Base-by-base conservation (phyloP, 1,140 invertebrate species). In the Cotesia typhae region DNA sequence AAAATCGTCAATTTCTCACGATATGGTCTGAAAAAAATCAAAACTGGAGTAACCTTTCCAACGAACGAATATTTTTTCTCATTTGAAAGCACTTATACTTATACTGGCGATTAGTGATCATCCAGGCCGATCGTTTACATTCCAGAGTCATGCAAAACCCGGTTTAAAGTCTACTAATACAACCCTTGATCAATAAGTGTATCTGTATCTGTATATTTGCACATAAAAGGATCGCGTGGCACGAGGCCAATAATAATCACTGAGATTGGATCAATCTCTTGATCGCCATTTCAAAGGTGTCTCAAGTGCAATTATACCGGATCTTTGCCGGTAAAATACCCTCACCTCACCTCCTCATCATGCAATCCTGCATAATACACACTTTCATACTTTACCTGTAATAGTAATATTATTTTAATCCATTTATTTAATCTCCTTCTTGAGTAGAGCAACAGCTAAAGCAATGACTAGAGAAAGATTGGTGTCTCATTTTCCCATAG, bases 241-340 rank as follows among this genome's bases (percentile, higher is more conserved):
- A 72, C 41, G 67, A 69, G 59, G 59, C 66, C 63, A 73, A 73
- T 73, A 69, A 73, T 67, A 73, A 73, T 73, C 66, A 61, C 20
- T 3, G 14, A 17, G n/a, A 17, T 17, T 64, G n/a, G 20, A 67
- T 67, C 41, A 20, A 55, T 67, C 53, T n/a, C 41, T 6, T 10
- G 41, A 47, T 47, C 41, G 41, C 41, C 41, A 47, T 47, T 47
- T 47, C 66, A 28, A 53, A 57, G 53, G 17, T 51, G 53, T 38
- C 53, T 66, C 12, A 47, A 61, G 59, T 28, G 35, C 36, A 65
- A 38, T 65, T 65, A 14, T 38, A 38, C 41, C 41, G 41, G 41
- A 47, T 47, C 41, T 47, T 47, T 47, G 6, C 6, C 41, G n/a
- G 7, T n/a, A 38, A 41, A 41, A 14, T 65, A 35, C 60, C 10